Percentiles rank a stretch among this genome's conserved stretches.
Evolutionary conservation across 2,888 invertebrate genomes (phyloP).

Genomic region (Oxycera nigricornis): DNA sequence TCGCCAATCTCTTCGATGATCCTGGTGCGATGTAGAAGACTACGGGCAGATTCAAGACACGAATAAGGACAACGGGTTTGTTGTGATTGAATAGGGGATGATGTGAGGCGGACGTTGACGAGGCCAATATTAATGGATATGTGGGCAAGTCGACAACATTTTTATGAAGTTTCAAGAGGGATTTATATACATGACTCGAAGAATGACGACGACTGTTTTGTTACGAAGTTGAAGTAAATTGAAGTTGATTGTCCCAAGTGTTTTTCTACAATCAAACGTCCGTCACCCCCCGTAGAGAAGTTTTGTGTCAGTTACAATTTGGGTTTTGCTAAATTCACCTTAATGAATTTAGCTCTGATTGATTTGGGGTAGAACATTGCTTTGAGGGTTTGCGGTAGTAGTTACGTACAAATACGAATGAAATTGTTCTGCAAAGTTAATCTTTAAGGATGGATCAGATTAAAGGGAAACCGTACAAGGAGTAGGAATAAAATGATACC

Average conservation of each 20-base stretch:
- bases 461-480: too few relatives aligned
- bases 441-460: neutral
- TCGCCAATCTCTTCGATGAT: slow-evolving; percentile 1
- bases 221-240: slow-evolving; percentile 27
- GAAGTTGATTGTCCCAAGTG: slow-evolving; percentile 32
- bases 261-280: slow-evolving; percentile 3
- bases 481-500: too few relatives aligned
- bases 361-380: neutral
- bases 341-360: slow-evolving; percentile 29
- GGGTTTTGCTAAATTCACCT: slow-evolving; percentile 21
- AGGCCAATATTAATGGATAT: slow-evolving; percentile 12
- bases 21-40: too few relatives aligned
- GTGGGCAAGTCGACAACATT: slow-evolving; percentile 23
- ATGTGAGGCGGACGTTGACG: neutral
- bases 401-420: neutral
- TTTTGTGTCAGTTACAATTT: slow-evolving; percentile 26
- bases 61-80: neutral
- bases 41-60: too few relatives aligned
- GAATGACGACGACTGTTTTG: slow-evolving; percentile 23
- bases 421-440: neutral
- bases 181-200: slow-evolving; percentile 20
- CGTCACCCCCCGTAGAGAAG: neutral
- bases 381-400: neutral
- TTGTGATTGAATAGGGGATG: neutral
- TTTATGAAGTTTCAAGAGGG: slow-evolving; percentile 16